Conservation (phyloP, 2,113 vertebrate genomes). For the Megaceryle maxima region DNA sequence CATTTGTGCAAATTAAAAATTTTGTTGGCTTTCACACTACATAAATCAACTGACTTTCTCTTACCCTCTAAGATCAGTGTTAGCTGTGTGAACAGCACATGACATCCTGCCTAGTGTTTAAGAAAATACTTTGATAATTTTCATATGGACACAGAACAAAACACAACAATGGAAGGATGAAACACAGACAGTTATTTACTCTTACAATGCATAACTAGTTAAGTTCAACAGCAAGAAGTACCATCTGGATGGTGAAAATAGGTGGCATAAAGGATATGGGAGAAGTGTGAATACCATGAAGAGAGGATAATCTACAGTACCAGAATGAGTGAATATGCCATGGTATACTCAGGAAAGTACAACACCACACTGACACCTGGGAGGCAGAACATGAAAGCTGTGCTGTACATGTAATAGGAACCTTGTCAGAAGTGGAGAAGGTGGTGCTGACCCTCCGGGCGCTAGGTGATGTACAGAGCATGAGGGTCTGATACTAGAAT, state of each 20-base stretch:
- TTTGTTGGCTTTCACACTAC: background rate
- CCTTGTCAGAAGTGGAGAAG: conserved; percentile 76
- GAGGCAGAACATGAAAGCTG: conserved; percentile 68
- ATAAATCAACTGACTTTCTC: background rate
- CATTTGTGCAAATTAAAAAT: background rate
- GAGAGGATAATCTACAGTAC: conserved; percentile 27
- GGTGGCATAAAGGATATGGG: conserved; percentile 26
- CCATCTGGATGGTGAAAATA: conserved; percentile 55
- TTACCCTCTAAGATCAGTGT: background rate
- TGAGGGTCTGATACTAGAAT: conserved; percentile 68
- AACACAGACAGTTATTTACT: conserved; percentile 52
- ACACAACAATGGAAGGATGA: conserved; percentile 65
- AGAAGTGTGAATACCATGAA: conserved; percentile 49
- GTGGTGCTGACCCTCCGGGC: conserved; percentile 63
- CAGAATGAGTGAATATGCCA: conserved; percentile 50
- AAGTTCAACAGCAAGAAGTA: conserved; percentile 11
- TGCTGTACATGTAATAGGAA: conserved; percentile 69
- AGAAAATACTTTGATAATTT: conserved; percentile 1
- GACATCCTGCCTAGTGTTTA: background rate
- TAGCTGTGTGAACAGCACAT: background rate
- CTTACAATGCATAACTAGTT: background rate
- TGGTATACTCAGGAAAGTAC: conserved; percentile 60
- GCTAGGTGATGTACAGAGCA: conserved; percentile 68
- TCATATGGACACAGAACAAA: conserved; percentile 64
- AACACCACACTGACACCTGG: conserved; percentile 69